A percentile compares a stretch with the other conserved stretches of the same genome.
Conservation (phyloP, 2,797 vertebrate species). For the Galagoides demidoff region DNA sequence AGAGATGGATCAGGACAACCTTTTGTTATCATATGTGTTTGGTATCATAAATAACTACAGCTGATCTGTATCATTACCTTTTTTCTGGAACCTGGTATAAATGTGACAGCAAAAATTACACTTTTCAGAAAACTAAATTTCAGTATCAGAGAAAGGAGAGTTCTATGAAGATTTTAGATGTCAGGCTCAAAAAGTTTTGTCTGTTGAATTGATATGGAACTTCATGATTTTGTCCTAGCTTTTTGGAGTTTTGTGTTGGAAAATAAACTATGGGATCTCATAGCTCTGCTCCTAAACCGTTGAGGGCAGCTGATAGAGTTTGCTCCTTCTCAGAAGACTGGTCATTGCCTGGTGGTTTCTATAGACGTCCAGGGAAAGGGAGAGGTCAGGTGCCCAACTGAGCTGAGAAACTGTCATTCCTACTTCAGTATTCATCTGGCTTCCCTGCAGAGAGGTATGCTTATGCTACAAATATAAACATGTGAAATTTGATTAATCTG, state of each 20-base stretch:
- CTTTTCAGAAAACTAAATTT: constrained; percentile 68
- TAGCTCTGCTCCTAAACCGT: background rate
- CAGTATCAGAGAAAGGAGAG: constrained; percentile 31
- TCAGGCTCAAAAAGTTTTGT: constrained; percentile 45
- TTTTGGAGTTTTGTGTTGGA: background rate
- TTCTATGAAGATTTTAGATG: constrained; percentile 51
- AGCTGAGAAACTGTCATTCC: background rate
- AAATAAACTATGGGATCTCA: background rate
- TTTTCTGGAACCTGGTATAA: constrained; percentile 65
- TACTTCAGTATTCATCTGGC: background rate
- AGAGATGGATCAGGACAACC: background rate
- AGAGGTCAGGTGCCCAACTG: background rate
- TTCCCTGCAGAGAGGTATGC: background rate
- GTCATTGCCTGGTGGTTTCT: background rate
- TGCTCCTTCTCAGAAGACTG: background rate
- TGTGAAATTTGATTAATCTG: background rate
- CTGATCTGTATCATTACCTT: constrained; percentile 58
- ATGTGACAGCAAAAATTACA: constrained; percentile 77
- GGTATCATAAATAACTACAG: constrained; percentile 53
- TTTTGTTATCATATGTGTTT: constrained; percentile 50
- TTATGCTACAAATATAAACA: background rate
- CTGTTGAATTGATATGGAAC: constrained; percentile 10
- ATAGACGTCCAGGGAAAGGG: background rate
- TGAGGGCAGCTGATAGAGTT: background rate
- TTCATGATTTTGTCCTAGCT: background rate